Base-by-base conservation (phyloP, 2,797 vertebrate genomes). In the Echeneis naucrates region DNA sequence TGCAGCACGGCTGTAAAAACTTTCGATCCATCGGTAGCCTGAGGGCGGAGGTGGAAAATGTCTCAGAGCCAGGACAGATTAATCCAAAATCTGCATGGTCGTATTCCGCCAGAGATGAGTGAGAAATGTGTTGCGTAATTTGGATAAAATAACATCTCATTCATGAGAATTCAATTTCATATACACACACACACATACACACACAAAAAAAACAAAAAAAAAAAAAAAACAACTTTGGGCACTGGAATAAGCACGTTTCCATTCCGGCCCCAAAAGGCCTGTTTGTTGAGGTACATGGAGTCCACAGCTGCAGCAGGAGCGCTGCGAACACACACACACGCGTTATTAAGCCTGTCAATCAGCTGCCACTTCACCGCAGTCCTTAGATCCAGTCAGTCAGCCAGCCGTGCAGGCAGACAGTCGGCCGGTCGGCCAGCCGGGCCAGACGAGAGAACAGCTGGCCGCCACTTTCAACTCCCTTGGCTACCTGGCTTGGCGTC, bases 361-460 rank as follows among this genome's bases (percentile, higher is more conserved):
- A 83, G 35, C 67, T 52, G 68, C 68, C 84, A 68, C 66, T 78
- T 65, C 78, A 79, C 67, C 33, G 32, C 84, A 51, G 58, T 51
- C 66, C 62, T 77, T 54, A 75, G 47, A 80, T 71, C 37, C 72
- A 81, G 77, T 50, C 88, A 64, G 59, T 27, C 67, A 79, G 63
- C 58, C 81, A 72, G 63, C 42, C 66, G 5, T 40, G 69, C 72
- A 68, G 76, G 67, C 72, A 72, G 73, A 54, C 77, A 76, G 84
- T n/a, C 55, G 69, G 74, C 68, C 70, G 27, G 59, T 53, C 55
- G 69, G 74, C 68, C 70, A 27, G 59, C 53, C 12, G 45, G 68
- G 85, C 81, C 81, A 89, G 72, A 74, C 32, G 51, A 73, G 61
- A 48, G 51, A 92, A 87, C 89, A 93, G 87, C 89, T 90, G 90